These are phyloP conservation scores for Patella pellucida DNA, from an alignment of 2,888 invertebrate species.

Conservation along the genomic window DNA sequence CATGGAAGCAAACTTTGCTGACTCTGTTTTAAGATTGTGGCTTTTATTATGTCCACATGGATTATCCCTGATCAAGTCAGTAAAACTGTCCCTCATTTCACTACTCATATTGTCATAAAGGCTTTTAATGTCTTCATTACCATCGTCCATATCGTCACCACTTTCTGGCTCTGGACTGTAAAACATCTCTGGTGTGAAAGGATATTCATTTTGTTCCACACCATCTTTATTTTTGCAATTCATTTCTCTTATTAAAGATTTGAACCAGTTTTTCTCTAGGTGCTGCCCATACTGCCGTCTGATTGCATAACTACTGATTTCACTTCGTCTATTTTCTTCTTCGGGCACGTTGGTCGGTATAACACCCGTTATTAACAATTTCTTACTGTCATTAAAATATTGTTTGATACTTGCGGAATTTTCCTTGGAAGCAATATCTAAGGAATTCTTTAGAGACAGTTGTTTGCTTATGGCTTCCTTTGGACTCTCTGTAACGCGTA, in stretches of 20 bases:
- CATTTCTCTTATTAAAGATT: slow-evolving; percentile 7
- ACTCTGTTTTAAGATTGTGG: neutral
- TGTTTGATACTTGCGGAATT: neutral
- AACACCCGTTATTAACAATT: neutral
- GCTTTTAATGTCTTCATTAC: neutral
- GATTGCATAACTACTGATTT: slow-evolving; percentile 3
- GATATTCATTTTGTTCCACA: neutral
- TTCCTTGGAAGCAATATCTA: neutral
- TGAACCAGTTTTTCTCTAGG: slow-evolving; percentile 20
- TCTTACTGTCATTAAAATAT: neutral
- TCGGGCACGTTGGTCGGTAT: neutral
- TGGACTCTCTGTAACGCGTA: neutral
- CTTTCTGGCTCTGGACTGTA: slow-evolving; percentile 14
- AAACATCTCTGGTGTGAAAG: slow-evolving; percentile 14
- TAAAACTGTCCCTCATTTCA: neutral
- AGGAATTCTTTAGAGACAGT: neutral
- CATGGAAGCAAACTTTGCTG: neutral
- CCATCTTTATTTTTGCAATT: slow-evolving; percentile 13
- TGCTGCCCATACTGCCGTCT: slow-evolving; percentile 18
- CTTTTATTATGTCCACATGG: neutral
- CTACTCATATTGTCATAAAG: neutral
- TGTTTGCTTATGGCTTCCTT: neutral
- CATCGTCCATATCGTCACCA: neutral
- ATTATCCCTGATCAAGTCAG: neutral
- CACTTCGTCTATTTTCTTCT: neutral